A percentile compares a stretch with the other conserved stretches of the same genome.
Evolutionary conservation across 2,888 invertebrate species (phyloP).

Genomic region (Cryptocheilus praepositus): DNA sequence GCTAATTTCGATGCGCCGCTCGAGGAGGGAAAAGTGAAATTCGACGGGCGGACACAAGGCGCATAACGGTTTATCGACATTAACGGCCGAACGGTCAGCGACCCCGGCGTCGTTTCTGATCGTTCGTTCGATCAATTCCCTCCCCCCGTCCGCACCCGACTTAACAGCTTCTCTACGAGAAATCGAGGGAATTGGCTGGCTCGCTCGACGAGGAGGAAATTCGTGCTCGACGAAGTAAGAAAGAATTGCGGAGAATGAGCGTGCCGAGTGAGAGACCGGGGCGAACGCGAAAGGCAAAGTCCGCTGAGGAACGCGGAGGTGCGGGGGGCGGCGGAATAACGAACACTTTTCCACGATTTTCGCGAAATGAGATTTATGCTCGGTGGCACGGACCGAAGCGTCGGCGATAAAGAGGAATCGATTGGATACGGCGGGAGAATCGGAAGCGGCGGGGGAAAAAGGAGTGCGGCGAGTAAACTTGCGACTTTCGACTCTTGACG

Average conservation of each 20-base stretch:
- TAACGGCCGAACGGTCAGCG: too few species aligned
- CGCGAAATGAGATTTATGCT: slow-evolving; percentile 33
- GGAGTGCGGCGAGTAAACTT: neutral
- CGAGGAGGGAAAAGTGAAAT: too few species aligned
- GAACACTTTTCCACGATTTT: slow-evolving; percentile 21
- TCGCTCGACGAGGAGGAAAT: slow-evolving; percentile 7
- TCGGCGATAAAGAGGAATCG: slow-evolving; percentile 18
- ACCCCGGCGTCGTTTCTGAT: too few species aligned
- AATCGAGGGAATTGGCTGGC: slow-evolving; percentile 14
- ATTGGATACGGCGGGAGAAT: slow-evolving; percentile 14
- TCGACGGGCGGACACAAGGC: too few species aligned
- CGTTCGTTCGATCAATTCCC: too few species aligned
- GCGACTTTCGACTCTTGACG: slow-evolving; percentile 18
- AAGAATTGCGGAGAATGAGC: neutral
- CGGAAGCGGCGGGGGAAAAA: neutral
- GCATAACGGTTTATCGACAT: too few species aligned
- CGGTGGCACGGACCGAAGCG: slow-evolving; percentile 14
- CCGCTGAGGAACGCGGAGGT: neutral
- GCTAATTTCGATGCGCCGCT: too few species aligned
- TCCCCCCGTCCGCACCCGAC: too few species aligned
- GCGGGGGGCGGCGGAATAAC: neutral
- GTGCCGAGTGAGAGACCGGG: too few species aligned
- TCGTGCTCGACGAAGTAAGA: slow-evolving; percentile 17
- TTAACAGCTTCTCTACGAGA: too few species aligned
- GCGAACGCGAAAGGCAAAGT: too few species aligned